Conservation (phyloP, 2,797 vertebrate species). For the Gymnopithys bicolor region DNA sequence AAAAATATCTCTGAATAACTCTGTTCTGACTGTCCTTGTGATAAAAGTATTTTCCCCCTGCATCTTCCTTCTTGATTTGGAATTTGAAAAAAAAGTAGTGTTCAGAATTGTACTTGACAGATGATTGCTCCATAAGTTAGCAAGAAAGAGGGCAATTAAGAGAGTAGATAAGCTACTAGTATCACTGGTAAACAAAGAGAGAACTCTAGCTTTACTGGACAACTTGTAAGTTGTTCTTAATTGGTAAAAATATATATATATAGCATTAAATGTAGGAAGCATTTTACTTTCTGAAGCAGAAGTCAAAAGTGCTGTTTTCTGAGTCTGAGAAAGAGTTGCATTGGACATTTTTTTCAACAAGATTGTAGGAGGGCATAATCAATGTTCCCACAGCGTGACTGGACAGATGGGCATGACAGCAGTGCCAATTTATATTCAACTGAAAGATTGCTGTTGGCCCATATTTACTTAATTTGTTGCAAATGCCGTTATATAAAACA, state of each 20-base stretch:
- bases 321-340: not conserved
- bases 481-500: not conserved
- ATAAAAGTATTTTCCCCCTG: not conserved
- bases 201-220: not conserved
- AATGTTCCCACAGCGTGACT: not conserved
- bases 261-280: not conserved
- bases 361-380: not conserved
- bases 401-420: not conserved
- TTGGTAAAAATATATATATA: not conserved
- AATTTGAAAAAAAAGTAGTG: not conserved
- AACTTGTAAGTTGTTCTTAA: not conserved
- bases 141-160: not conserved
- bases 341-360: not conserved
- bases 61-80: not conserved
- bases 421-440: not conserved
- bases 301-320: not conserved
- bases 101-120: not conserved
- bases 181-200: not conserved
- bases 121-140: not conserved
- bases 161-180: not conserved
- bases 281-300: not conserved
- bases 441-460: not conserved
- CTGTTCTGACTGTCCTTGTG: not conserved
- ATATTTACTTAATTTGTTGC: constrained; percentile 1
- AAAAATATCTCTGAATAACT: not conserved